Evolutionary conservation across 2,113 vertebrate genomes (phyloP), one percentile per base, ranked within the genome.

Genomic region (Mus spicilegus): DNA sequence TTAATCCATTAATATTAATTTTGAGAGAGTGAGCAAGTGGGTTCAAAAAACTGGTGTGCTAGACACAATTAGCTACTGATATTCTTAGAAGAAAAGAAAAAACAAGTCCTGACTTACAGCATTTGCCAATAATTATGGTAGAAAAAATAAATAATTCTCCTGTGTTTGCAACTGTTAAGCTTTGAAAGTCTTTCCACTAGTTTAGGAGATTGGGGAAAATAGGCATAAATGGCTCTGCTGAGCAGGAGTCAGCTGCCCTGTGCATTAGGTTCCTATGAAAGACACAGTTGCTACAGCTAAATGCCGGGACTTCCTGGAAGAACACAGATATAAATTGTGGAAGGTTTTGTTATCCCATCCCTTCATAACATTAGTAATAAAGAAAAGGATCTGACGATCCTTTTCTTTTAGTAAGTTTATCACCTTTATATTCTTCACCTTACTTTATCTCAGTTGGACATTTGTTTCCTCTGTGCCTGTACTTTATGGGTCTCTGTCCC

Each of bases 371-470:
- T 61, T 19, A 87, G 33, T 87, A 24, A 70, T 70, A 24, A n/a
- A 63, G 76, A 36, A 84, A 84, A 28, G 12, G 7, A 19, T 36
- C 30, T 33, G 17, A 56, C 65, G 4, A 73, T 87, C 76, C 39
- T 73, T 80, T 96, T 91, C 39, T 75, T 84, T 84, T 69, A n/a
- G 94, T 20, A 85, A 63, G 8, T 54, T 54, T 92, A 16, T 92
- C 49, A 78, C 42, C 46, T 96, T 98, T 82, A 81, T 96, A 88
- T 85, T 69, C 26, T 54, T 87, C 49, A 61, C 75, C 33, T 88
- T 85, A 69, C 65, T 81, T 87, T 86, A 61, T 28, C 63, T 82
- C 26, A n/a, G 0, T 10, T 30, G 11, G 77, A 88, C 7, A 92
- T 22, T 39, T 72, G 20, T 46, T 70, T 76, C 42, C 42, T 19